Evolutionary conservation across 2,888 invertebrate species (phyloP).

Genomic region (Bimastos eiseni): DNA sequence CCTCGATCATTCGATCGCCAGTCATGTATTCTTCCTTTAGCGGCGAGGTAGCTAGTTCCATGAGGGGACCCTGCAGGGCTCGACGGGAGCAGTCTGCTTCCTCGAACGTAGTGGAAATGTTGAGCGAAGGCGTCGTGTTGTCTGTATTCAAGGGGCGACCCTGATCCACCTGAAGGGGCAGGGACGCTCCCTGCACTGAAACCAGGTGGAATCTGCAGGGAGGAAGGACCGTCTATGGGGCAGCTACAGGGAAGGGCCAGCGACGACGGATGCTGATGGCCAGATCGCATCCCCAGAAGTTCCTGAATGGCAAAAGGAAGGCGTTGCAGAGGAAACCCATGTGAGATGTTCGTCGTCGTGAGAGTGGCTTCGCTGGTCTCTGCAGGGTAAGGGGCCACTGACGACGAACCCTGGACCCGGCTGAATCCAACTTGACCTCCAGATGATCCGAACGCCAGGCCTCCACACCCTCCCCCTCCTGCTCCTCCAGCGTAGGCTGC

Average conservation of each 20-base stretch:
- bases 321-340: not conserved
- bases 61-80: not conserved
- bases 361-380: not conserved
- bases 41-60: not conserved
- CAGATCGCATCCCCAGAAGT: slow-evolving; percentile 5
- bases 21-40: not conserved
- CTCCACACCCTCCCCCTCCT: not conserved
- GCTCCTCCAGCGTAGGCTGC: not conserved
- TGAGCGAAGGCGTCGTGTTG: not conserved
- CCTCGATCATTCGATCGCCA: not conserved
- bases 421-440: not conserved
- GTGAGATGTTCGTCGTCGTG: no score
- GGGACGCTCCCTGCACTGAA: not conserved
- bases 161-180: not conserved
- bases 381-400: not conserved
- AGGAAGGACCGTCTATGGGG: not conserved
- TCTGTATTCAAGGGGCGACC: not conserved
- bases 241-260: not conserved
- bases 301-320: slow-evolving; percentile 18
- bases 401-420: not conserved
- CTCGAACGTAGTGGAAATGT: not conserved
- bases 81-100: not conserved
- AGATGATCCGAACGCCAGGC: not conserved
- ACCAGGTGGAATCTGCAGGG: not conserved
- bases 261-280: not conserved